Evolutionary conservation across 2,797 vertebrate species (phyloP), one percentile per base, ranked within the genome.

Genomic region (Myotis pilosus): DNA sequence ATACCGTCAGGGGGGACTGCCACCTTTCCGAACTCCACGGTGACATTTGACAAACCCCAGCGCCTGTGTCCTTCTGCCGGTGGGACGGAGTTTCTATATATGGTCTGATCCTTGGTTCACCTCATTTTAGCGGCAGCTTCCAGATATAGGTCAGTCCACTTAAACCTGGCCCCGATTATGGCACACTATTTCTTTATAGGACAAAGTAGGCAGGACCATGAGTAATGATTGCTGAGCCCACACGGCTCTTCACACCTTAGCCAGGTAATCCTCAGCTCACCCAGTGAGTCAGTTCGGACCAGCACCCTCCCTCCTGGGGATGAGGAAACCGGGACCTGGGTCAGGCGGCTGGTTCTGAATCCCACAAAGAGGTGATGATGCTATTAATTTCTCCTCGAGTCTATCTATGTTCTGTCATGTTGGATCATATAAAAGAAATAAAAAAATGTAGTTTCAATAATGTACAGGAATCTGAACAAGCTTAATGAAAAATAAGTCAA

Each of bases 71-170:
- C 92, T 93, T 25, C 72, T 8, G 71, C 25, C 4, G 13, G 36
- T n/a, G 69, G 66, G 84, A 90, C 41, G 68, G 60, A 55, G 64
- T 90, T 84, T 86, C 97, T 92, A 93, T 95, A 95, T 93, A 96
- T 96, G 96, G 97, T 84, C 53, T 95, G 96, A 72, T 95, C 95
- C 86, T 95, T 78, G 92, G 85, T 91, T 94, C 85, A 95, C 81
- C 93, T 97, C 85, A 53, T 89, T 97, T 96, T 95, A 93, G 94
- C 55, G 94, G 86, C 94, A 92, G 79, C 87, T 95, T 93, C 96
- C 93, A 93, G 86, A 97, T 97, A 96, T 93, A 96, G 97, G 96
- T 95, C 96, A 96, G 87, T 87, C 55, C 95, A 84, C 79, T 97
- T 95, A 95, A 96, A 87, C 94, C 95, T 78, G 95, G 87, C 92